These are phyloP conservation scores for Ariopsis seemanni DNA, from an alignment of 2,113 vertebrate genomes.

Conservation along the genomic window DNA sequence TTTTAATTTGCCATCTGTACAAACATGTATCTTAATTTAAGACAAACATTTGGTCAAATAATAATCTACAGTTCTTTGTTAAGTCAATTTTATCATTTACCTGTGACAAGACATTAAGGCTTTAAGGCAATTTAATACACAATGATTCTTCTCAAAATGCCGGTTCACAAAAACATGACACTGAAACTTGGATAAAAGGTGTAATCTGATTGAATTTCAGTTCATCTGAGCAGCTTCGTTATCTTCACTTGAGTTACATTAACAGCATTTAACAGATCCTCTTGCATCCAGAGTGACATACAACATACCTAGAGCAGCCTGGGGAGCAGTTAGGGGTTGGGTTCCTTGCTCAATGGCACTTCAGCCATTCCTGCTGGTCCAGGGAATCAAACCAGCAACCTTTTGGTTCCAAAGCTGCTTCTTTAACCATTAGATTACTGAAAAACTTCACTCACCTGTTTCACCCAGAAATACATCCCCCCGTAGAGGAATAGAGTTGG, in stretches of 20 bases:
- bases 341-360: too few relatives aligned
- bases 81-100: not conserved
- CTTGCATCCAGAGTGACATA: too few relatives aligned
- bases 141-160: not conserved
- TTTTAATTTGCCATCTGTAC: not conserved
- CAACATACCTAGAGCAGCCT: too few relatives aligned
- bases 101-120: not conserved
- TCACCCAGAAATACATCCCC: constrained; percentile 48
- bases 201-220: not conserved
- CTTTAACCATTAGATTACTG: not conserved
- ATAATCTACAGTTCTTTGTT: not conserved
- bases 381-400: too few relatives aligned
- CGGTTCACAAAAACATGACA: not conserved
- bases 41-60: not conserved
- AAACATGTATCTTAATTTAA: not conserved
- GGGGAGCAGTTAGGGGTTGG: too few relatives aligned
- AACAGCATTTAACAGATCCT: too few relatives aligned
- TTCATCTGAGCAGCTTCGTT: not conserved
- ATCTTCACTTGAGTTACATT: not conserved
- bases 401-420: too few relatives aligned
- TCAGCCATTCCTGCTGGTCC: too few relatives aligned
- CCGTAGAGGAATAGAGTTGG: constrained; percentile 60
- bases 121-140: not conserved
- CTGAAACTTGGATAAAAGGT: not conserved
- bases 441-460: constrained; percentile 37